Conservation (phyloP, 2,888 invertebrate genomes). For the Nudaria mundana region DNA sequence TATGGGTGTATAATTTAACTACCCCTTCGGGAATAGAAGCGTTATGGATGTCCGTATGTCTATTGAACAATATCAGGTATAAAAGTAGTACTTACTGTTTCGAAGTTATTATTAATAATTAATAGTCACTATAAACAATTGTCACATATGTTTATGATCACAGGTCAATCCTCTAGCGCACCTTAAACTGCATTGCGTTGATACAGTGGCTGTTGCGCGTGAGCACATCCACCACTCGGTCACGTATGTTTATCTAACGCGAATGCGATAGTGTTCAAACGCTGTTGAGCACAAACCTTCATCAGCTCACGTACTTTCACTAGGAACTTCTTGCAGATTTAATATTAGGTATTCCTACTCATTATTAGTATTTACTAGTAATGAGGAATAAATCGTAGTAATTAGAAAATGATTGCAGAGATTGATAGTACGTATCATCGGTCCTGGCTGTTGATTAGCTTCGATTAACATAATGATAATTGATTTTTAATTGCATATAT, state of each 20-base stretch:
- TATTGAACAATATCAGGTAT: no score
- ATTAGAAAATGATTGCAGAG: no score
- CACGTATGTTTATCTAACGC: slow-evolving; percentile 42
- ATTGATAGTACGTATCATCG: no score
- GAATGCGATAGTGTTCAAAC: slow-evolving; percentile 25
- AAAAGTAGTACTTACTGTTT: background rate
- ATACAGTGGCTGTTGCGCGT: slow-evolving; percentile 9
- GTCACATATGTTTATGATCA: slow-evolving; percentile 17
- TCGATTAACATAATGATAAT: no score
- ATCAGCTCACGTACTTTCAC: slow-evolving; percentile 47
- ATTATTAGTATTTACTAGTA: background rate
- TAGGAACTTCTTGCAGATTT: slow-evolving; percentile 1
- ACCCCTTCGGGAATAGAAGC: no score
- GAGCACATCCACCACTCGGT: slow-evolving; percentile 10
- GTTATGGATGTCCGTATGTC: no score
- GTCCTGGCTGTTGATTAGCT: no score
- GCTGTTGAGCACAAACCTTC: slow-evolving; percentile 23
- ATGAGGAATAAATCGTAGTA: no score
- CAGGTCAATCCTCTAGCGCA: slow-evolving; percentile 22
- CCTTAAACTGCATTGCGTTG: slow-evolving; percentile 20
- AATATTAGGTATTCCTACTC: background rate
- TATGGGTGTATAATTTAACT: no score
- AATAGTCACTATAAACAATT: slow-evolving; percentile 14
- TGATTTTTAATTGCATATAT: no score
- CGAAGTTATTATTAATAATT: background rate